These are phyloP conservation scores for Hesperophylax magnus DNA, from an alignment of 1,140 invertebrate genomes.

Conservation along the genomic window DNA sequence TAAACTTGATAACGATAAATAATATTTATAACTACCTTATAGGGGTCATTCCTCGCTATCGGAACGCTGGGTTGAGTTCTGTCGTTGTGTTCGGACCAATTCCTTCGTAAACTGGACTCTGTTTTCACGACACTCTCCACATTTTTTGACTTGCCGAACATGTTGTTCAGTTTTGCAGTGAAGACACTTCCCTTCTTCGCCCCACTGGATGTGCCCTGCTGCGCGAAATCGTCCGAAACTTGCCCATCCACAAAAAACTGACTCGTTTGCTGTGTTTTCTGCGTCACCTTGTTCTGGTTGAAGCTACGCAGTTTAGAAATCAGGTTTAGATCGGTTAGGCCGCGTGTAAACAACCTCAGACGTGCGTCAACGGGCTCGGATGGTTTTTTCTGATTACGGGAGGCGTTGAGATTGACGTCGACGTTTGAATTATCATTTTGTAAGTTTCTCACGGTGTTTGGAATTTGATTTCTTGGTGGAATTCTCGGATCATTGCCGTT, in stretches of 20 bases:
- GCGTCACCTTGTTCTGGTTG: neutral
- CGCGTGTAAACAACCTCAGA: slow-evolving; percentile 49
- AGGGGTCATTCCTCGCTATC: slow-evolving; percentile 7
- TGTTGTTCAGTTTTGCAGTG: slow-evolving; percentile 32
- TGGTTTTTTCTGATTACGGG: neutral
- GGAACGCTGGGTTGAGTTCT: slow-evolving; percentile 44
- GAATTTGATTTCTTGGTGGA: neutral
- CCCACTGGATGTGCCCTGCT: slow-evolving; percentile 11
- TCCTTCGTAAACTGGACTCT: slow-evolving; percentile 48
- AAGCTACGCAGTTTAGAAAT: slow-evolving; percentile 7
- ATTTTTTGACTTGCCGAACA: slow-evolving; percentile 39
- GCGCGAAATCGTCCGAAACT: neutral
- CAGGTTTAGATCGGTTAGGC: slow-evolving; percentile 48
- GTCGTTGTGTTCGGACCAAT: slow-evolving; percentile 56
- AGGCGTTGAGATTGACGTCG: neutral
- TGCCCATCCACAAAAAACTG: slow-evolving; percentile 45
- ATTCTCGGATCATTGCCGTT: neutral
- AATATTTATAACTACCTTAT: neutral
- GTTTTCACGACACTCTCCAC: neutral
- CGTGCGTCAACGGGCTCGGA: neutral
- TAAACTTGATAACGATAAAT: neutral
- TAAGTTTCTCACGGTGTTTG: neutral
- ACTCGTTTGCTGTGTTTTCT: slow-evolving; percentile 10
- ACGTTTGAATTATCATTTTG: neutral
- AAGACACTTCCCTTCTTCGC: slow-evolving; percentile 39